phyloP scores from a whole-genome alignment of 2,113 vertebrate genomes.

The Melospiza georgiana region DNA sequence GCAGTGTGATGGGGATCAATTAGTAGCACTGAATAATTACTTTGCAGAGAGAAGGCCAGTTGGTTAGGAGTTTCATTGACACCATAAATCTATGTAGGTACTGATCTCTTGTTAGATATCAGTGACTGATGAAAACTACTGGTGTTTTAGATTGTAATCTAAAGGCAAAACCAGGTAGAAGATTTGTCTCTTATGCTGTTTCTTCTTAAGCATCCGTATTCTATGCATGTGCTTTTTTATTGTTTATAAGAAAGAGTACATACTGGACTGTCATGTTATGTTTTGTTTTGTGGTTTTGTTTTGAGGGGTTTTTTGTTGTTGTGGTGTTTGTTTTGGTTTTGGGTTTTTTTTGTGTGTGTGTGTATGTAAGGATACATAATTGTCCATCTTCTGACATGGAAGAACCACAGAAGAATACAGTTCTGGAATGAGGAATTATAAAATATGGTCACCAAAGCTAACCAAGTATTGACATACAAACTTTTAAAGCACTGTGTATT shows the following conservation, averaged over 20 bases:
- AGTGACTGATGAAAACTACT: not conserved
- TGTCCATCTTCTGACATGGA: not conserved
- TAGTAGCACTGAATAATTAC: not conserved
- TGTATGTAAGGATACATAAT: not conserved
- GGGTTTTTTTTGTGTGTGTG: fast-evolving
- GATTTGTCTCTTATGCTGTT: not conserved
- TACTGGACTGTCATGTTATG: not conserved
- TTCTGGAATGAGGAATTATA: not conserved
- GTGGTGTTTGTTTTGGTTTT: not conserved
- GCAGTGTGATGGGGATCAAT: not conserved
- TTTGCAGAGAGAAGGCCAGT: not conserved
- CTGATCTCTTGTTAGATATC: not conserved
- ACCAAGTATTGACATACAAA: not conserved
- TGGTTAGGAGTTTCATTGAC: not conserved
- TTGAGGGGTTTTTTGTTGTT: not conserved
- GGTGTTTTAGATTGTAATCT: not conserved
- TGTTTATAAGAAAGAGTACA: not conserved
- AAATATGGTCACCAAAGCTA: not conserved
- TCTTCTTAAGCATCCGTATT: not conserved
- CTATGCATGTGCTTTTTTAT: not conserved
- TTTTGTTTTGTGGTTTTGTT: not conserved
- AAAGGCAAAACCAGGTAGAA: not conserved
- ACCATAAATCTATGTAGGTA: not conserved
- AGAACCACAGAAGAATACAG: not conserved
- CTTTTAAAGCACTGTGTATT: not conserved